Evolutionary conservation across 1,140 invertebrate genomes (phyloP).

Genomic region (Bombus superbus): DNA sequence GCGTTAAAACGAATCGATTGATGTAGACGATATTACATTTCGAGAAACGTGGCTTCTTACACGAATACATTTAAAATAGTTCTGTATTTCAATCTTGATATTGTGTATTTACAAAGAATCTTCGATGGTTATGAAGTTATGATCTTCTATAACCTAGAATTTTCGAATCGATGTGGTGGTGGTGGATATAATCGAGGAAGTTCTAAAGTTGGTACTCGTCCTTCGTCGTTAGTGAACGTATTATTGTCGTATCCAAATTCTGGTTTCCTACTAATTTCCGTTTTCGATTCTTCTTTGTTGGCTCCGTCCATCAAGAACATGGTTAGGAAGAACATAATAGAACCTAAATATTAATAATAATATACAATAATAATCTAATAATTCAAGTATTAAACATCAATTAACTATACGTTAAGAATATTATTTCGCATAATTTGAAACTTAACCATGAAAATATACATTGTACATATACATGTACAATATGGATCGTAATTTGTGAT

Average conservation of each 20-base stretch:
- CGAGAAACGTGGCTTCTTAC: no score
- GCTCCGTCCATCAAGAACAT: slow-evolving; percentile 88
- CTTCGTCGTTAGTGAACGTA: slow-evolving; percentile 82
- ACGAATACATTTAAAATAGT: no score
- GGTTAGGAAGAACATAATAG: slow-evolving; percentile 87
- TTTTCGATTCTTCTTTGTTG: slow-evolving; percentile 72
- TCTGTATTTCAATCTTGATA: background rate
- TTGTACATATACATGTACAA: no score
- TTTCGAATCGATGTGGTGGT: slow-evolving; percentile 53
- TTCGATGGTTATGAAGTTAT: background rate
- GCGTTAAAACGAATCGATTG: background rate
- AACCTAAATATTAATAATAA: slow-evolving; percentile 81
- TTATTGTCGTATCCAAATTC: slow-evolving; percentile 81
- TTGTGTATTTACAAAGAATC: slow-evolving; percentile 46
- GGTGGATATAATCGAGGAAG: slow-evolving; percentile 74
- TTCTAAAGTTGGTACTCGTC: slow-evolving; percentile 73
- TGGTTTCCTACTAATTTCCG: slow-evolving; percentile 14
- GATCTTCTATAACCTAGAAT: slow-evolving; percentile 57
- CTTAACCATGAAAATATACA: no score
- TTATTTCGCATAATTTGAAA: no score
- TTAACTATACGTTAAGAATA: no score
- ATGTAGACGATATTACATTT: no score
- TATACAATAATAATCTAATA: no score
- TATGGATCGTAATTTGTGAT: no score
- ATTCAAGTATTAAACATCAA: no score